A percentile compares a stretch with the other conserved stretches of the same genome.
phyloP scores from a whole-genome alignment of 2,797 vertebrate species.

The Gymnothorax javanicus region DNA sequence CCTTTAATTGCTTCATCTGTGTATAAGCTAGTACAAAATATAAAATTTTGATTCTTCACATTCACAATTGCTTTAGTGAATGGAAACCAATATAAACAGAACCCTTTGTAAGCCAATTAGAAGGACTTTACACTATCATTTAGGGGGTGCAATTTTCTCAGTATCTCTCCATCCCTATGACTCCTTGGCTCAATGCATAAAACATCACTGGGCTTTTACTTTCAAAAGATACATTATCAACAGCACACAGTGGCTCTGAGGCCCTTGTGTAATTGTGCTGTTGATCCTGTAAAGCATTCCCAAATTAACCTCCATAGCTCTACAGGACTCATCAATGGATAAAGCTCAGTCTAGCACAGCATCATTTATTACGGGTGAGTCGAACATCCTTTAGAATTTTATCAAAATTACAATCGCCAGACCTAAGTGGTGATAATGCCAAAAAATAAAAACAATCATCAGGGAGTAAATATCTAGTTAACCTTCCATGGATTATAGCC shows the following conservation, averaged over 20 bases:
- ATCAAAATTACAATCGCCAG: slow-evolving; percentile 47
- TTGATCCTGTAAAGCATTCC: slow-evolving; percentile 74
- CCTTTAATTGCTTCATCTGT: background rate
- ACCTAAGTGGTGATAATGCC: too few relatives aligned
- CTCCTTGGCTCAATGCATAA: slow-evolving; percentile 42
- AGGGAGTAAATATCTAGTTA: background rate
- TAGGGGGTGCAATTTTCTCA: background rate
- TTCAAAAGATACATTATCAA: slow-evolving; percentile 70
- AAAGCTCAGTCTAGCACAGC: slow-evolving; percentile 60
- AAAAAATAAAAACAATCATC: background rate
- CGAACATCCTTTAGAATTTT: slow-evolving; percentile 51
- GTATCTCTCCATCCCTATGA: slow-evolving; percentile 32
- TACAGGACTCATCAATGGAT: slow-evolving; percentile 71
- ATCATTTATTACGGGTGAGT: slow-evolving; percentile 63
- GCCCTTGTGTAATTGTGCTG: slow-evolving; percentile 77
- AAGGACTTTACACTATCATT: too few relatives aligned
- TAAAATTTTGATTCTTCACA: background rate
- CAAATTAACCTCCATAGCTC: slow-evolving; percentile 76
- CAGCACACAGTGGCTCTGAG: slow-evolving; percentile 74
- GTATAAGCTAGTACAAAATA: background rate
- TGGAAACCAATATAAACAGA: background rate
- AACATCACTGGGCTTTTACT: slow-evolving; percentile 58
- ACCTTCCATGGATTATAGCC: background rate
- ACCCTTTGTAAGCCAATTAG: background rate
- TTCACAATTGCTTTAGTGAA: background rate